phyloP scores from a whole-genome alignment of 2,113 vertebrate species.

The Odontesthes bonariensis region DNA sequence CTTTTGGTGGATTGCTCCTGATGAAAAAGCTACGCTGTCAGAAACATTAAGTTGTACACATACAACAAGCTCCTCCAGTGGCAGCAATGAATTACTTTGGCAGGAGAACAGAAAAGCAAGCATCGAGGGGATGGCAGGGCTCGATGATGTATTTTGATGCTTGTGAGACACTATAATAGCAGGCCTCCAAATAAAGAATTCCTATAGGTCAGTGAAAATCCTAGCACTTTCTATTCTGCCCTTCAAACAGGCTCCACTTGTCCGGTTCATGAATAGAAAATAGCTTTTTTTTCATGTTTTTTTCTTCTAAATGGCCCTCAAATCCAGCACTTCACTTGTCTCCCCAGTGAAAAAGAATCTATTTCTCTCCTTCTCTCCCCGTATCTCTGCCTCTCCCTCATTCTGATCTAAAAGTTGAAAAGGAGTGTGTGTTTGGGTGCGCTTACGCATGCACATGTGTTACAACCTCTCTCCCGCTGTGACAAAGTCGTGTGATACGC shows the following conservation, averaged over 20 bases:
- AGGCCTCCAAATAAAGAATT: conserved; percentile 61
- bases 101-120: conserved; percentile 38
- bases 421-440: conserved; percentile 23
- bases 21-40: conserved; percentile 44
- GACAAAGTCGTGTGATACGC: conserved; percentile 77
- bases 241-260: conserved; percentile 49
- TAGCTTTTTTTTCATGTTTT: conserved; percentile 57
- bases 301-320: conserved; percentile 64
- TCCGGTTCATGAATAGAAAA: conserved; percentile 71
- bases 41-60: conserved; percentile 54
- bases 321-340: conserved; percentile 62
- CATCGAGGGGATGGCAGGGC: conserved; percentile 12
- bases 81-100: conserved; percentile 51
- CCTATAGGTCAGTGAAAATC: conserved; percentile 46
- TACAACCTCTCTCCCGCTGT: conserved; percentile 43
- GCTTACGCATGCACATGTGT: conserved; percentile 2
- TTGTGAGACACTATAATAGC: conserved; percentile 29
- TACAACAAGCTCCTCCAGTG: conserved; percentile 44
- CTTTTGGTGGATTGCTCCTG: conserved; percentile 49
- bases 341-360: conserved; percentile 57
- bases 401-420: conserved; percentile 59
- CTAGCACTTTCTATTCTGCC: conserved; percentile 48
- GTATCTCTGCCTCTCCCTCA: conserved; percentile 34
- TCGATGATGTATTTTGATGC: conserved; percentile 49
- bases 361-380: conserved; percentile 38